Conservation (phyloP, 2,113 vertebrate genomes). For the Sphaerodactylus townsendi region DNA sequence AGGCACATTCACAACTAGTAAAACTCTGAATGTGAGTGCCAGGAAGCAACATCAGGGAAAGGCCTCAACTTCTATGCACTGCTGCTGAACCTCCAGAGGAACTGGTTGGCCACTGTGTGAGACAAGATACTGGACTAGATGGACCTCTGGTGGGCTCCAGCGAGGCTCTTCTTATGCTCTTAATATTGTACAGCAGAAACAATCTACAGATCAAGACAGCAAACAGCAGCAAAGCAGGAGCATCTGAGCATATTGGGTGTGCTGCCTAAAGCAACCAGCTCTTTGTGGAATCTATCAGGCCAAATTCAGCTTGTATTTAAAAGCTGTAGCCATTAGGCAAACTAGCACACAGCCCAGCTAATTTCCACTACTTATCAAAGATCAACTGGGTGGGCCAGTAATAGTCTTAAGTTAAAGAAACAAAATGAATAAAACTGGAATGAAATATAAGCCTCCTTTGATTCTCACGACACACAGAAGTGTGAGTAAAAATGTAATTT, state of each 20-base stretch:
- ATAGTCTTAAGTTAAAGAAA: conserved; percentile 30
- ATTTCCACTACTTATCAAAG: conserved; percentile 31
- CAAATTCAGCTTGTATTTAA: neutral
- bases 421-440: conserved; percentile 17
- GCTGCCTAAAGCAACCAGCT: conserved; percentile 1
- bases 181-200: neutral
- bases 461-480: conserved; percentile 19
- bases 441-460: conserved; percentile 40
- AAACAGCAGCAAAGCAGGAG: neutral
- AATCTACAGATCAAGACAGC: neutral
- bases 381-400: neutral
- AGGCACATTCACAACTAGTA: too few relatives aligned
- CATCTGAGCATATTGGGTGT: neutral
- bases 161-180: too few relatives aligned
- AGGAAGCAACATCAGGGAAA: too few relatives aligned
- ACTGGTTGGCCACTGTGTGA: too few relatives aligned
- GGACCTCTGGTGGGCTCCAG: too few relatives aligned
- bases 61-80: too few relatives aligned
- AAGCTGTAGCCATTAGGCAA: neutral
- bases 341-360: conserved; percentile 24
- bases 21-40: too few relatives aligned
- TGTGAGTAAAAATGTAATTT: conserved; percentile 37
- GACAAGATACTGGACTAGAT: too few relatives aligned
- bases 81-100: too few relatives aligned
- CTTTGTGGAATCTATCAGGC: neutral